A percentile compares a stretch with the other conserved stretches of the same genome.
phyloP scores from a whole-genome alignment of 2,888 invertebrate species.

The Epistrophe eligans region DNA sequence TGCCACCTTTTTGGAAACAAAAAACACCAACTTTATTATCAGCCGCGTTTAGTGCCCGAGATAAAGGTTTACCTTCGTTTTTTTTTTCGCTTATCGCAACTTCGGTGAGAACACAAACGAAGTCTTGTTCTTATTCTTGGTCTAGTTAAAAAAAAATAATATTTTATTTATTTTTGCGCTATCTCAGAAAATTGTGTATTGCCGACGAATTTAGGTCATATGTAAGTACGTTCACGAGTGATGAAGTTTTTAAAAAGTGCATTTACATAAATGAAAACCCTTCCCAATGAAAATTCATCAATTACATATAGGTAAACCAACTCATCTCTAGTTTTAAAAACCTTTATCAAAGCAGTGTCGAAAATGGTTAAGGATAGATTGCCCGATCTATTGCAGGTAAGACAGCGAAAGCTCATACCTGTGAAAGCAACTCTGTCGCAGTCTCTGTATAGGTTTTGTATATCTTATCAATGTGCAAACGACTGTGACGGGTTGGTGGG shows the following conservation, averaged over 20 bases:
- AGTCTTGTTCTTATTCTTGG: conserved; percentile 45
- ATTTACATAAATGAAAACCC: conserved; percentile 1
- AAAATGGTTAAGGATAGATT: conserved; percentile 82
- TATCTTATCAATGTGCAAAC: conserved; percentile 74
- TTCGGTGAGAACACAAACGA: conserved; percentile 59
- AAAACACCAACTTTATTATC: conserved; percentile 48
- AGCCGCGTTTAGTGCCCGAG: conserved; percentile 55
- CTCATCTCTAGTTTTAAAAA: background rate
- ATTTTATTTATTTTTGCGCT: conserved; percentile 53
- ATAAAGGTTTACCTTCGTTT: conserved; percentile 68
- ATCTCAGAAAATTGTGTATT: conserved; percentile 37
- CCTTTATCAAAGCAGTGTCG: conserved; percentile 34
- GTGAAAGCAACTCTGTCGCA: conserved; percentile 8
- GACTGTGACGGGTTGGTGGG: conserved; percentile 47
- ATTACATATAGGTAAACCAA: background rate
- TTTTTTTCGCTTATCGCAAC: conserved; percentile 54
- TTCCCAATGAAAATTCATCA: conserved; percentile 23
- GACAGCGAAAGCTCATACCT: conserved; percentile 57
- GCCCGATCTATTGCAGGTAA: conserved; percentile 83
- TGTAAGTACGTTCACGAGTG: background rate
- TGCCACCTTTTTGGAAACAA: background rate
- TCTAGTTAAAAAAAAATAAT: conserved; percentile 12
- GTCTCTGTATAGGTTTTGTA: conserved; percentile 43
- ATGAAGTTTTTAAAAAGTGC: conserved; percentile 13
- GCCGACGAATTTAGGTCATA: conserved; percentile 32